Evolutionary conservation across 2,888 invertebrate species (phyloP).

Genomic region (Polymixis flavicincta): DNA sequence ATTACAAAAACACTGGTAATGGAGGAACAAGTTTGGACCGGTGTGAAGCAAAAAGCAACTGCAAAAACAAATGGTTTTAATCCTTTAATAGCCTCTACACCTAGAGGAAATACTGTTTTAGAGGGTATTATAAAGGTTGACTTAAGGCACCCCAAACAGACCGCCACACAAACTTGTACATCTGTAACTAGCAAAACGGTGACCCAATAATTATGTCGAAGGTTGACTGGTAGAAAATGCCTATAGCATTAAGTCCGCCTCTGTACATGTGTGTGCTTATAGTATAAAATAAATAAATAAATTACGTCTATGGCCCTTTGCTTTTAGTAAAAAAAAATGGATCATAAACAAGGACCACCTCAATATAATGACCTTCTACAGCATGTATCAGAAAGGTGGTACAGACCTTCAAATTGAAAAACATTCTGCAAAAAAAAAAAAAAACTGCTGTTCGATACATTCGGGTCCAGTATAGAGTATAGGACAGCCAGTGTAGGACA

Average conservation of each 20-base stretch:
- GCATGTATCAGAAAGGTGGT: no score
- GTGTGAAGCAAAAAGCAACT: neutral
- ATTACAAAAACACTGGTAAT: neutral
- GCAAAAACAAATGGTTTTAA: conserved; percentile 11
- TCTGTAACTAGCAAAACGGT: neutral
- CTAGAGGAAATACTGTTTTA: neutral
- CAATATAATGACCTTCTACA: neutral
- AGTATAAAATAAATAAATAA: no score
- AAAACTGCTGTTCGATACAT: no score
- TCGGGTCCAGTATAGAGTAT: no score
- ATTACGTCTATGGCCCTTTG: no score
- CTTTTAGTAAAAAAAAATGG: neutral
- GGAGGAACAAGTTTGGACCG: neutral
- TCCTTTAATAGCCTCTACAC: neutral
- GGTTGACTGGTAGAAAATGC: no score
- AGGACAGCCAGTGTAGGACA: no score
- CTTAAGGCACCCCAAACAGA: neutral
- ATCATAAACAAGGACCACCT: neutral
- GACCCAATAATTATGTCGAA: neutral
- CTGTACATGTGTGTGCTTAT: no score
- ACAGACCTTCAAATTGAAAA: no score
- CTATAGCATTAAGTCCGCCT: no score
- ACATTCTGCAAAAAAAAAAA: no score
- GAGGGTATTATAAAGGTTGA: neutral
- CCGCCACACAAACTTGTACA: neutral